Evolutionary conservation across 2,888 invertebrate genomes (phyloP).

Genomic region (Spisula solida): DNA sequence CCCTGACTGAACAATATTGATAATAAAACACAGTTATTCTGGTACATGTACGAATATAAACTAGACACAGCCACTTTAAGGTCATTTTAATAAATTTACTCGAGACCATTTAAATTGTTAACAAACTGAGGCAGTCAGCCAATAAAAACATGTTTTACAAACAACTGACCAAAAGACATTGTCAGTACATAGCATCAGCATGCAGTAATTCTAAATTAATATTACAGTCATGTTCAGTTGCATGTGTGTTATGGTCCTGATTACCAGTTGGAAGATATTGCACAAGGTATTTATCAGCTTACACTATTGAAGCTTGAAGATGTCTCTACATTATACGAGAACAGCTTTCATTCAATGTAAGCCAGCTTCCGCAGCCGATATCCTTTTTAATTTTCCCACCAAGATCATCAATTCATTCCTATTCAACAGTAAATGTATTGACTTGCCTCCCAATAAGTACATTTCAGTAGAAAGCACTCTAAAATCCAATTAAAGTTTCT

Average conservation of each 20-base stretch:
- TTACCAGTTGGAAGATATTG: not conserved
- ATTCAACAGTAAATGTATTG: slow-evolving; percentile 30
- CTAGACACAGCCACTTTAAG: too few relatives aligned
- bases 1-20: not conserved
- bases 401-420: slow-evolving; percentile 24
- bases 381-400: slow-evolving; percentile 31
- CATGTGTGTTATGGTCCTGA: too few relatives aligned
- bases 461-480: slow-evolving; percentile 45
- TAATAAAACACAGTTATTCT: not conserved
- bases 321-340: slow-evolving; percentile 2
- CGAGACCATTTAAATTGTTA: too few relatives aligned
- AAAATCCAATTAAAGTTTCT: slow-evolving; percentile 59
- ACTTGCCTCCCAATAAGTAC: slow-evolving; percentile 44
- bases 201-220: too few relatives aligned
- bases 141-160: too few relatives aligned
- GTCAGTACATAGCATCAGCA: too few relatives aligned
- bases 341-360: not conserved
- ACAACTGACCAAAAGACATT: too few relatives aligned
- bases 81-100: too few relatives aligned
- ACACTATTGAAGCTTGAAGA: not conserved
- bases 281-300: slow-evolving; percentile 3
- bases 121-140: too few relatives aligned
- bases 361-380: slow-evolving; percentile 28
- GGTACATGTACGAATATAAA: too few relatives aligned
- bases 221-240: too few relatives aligned